Conservation (phyloP, 2,797 vertebrate species). For the Phalanger gymnotis region DNA sequence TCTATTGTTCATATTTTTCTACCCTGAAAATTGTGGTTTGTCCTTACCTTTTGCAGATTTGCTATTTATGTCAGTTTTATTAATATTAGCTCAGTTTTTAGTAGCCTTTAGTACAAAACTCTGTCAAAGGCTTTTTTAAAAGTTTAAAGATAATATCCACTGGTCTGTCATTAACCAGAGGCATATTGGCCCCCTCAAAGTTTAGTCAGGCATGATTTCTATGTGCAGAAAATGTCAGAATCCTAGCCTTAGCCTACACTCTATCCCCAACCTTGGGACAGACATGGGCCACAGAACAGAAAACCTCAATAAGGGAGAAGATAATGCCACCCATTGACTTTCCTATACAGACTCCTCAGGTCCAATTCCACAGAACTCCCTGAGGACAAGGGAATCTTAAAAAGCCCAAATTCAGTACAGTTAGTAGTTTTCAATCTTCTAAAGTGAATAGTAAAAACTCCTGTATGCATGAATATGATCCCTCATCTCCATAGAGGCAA, state of each 20-base stretch:
- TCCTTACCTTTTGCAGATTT: not conserved
- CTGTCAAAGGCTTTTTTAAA: not conserved
- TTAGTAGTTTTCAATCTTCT: not conserved
- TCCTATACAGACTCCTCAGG: not conserved
- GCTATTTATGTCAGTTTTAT: not conserved
- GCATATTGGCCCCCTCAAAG: not conserved
- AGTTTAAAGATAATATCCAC: not conserved
- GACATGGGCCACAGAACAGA: not conserved
- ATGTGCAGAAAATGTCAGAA: not conserved
- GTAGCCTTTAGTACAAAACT: not conserved
- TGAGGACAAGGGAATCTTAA: not conserved
- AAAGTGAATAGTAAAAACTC: not conserved
- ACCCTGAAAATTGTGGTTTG: not conserved
- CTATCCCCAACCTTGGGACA: not conserved
- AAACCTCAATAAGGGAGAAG: not conserved
- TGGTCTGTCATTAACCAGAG: not conserved
- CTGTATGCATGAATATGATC: not conserved
- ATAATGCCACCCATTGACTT: not conserved
- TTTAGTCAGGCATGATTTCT: not conserved
- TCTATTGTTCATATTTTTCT: not conserved
- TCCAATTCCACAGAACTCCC: not conserved
- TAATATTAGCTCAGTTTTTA: not conserved
- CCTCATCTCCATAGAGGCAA: not conserved
- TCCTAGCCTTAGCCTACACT: not conserved
- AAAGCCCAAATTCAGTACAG: not conserved